Evolutionary conservation across 1,140 invertebrate species (phyloP), one percentile per base, ranked within the genome.

Genomic region (Lutraria rhynchaena): DNA sequence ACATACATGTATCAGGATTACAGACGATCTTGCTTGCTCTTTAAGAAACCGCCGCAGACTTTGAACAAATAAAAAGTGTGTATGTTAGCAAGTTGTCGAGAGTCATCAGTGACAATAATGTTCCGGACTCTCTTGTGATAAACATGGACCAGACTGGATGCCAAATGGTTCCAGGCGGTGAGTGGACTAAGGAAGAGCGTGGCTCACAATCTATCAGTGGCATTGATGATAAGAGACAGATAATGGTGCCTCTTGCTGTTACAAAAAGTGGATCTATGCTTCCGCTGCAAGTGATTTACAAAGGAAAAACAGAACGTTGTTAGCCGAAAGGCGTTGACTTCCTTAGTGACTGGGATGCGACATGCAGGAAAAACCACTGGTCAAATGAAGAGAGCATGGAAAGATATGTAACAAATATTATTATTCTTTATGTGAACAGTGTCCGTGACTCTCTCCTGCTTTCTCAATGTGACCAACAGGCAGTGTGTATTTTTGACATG

Each of bases 11-110:
- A 61, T 83, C 7, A 46, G 1, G 2, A 73, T 86, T 13, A 81
- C 60, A 7, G 76, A 74, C n/a, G 27, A 19, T 19, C 60, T 55
- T 2, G 73, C 81, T 37, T 35, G n/a, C 44, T 85, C 81, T 5
- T 80, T 0, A 81, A 76, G 61, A 60, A 67, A 44, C 29, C 83
- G 19, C 78, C 83, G 1, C 33, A n/a, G 81, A 86, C 73, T 85
- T 86, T 17, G 61, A 85, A n/a, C 58, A 77, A 5, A 69, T 81
- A 22, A 84, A 82, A 49, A n/a, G 19, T 19, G n/a, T 73, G 17
- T 82, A 60, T 24, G 27, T 53, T 37, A 46, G 55, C 24, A 73
- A 83, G 51, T 41, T 78, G 17, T 29, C 22, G 5, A 69, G 65
- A 55, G 65, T 71, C 17, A 57, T 63, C 0, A 31, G 44, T 11